A percentile compares a stretch with the other conserved stretches of the same genome.
Evolutionary conservation across 2,888 invertebrate species (phyloP).

Genomic region (Zeuzera pyrina): DNA sequence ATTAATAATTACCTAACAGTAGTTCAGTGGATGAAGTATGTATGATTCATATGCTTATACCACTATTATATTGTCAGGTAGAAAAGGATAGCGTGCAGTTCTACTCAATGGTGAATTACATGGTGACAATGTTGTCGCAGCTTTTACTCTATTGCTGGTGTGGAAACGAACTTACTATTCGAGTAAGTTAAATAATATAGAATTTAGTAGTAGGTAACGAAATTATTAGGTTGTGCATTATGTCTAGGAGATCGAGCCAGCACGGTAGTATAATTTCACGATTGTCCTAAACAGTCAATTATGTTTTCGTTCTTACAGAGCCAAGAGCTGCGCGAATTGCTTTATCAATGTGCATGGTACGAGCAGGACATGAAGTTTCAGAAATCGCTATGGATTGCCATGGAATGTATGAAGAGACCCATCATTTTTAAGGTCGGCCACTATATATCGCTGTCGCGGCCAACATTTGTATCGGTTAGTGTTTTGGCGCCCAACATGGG

Average conservation of each 20-base stretch:
- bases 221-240: too few species aligned
- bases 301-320: slow-evolving; percentile 35
- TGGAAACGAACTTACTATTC: slow-evolving; percentile 60
- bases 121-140: slow-evolving; percentile 67
- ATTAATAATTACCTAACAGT: too few species aligned
- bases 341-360: slow-evolving; percentile 71
- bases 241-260: too few species aligned
- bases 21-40: too few species aligned
- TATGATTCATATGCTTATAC: too few species aligned
- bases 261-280: too few species aligned
- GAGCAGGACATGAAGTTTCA: slow-evolving; percentile 56
- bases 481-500: too few species aligned
- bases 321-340: slow-evolving; percentile 51
- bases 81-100: slow-evolving; percentile 52
- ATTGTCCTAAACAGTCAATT: too few species aligned
- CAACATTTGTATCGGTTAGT: slow-evolving; percentile 65
- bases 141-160: slow-evolving; percentile 69
- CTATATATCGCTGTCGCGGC: slow-evolving; percentile 62
- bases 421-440: slow-evolving; percentile 67
- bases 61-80: slow-evolving; percentile 28
- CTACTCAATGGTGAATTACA: slow-evolving; percentile 50
- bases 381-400: slow-evolving; percentile 52
- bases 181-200: slow-evolving; percentile 38
- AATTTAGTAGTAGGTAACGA: background rate
- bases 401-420: slow-evolving; percentile 63